Base-by-base conservation (phyloP, 2,888 invertebrate genomes). In the Pocota personata region DNA sequence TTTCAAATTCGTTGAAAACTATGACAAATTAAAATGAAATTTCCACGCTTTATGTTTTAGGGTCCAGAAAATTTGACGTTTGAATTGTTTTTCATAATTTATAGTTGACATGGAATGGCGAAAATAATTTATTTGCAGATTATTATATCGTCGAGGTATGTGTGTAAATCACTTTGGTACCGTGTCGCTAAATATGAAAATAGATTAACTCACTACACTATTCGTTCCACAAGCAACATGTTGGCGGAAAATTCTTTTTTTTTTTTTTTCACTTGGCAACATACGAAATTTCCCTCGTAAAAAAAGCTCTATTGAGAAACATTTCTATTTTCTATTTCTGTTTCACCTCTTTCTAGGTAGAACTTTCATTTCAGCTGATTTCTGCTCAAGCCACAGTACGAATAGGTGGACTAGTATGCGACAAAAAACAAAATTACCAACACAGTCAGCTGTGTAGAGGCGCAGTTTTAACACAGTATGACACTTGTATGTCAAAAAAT, bases 311-410 rank as follows among this genome's bases (percentile, higher is more conserved):
- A 5, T 19, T 21, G 1, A 3, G 32, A 16, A 57, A 35, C 57
- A 57, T 32, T 57, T 32, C n/a, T 7, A 2, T 10, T 37, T 40
- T 46, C 10, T 19, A 2, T 8, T 16, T 46, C 8, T 48, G 8
- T 19, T 48, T 3, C 3, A 2, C 19, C 21, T 12, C 0, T 27
- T 16, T 24, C 37, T 24, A 3, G 14, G 10, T 8, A 52, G 35
- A 55, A 64, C 73, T 62, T 73, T 73, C 21, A 52, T 40, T 62
- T 73, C 73, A 73, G 62, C 73, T 73, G 73, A 27, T 73, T 19
- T 35, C 19, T 72, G 58, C 30, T 48, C 21, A 10, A 14, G 37
- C 35, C 16, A 35, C 46, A 52, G 30, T 40, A 16, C 10, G 16
- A 27, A 19, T 4, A 21, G 10, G 48, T 48, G 24, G 7, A 2